phyloP scores from a whole-genome alignment of 2,797 vertebrate species.

The Sylvilagus floridanus region DNA sequence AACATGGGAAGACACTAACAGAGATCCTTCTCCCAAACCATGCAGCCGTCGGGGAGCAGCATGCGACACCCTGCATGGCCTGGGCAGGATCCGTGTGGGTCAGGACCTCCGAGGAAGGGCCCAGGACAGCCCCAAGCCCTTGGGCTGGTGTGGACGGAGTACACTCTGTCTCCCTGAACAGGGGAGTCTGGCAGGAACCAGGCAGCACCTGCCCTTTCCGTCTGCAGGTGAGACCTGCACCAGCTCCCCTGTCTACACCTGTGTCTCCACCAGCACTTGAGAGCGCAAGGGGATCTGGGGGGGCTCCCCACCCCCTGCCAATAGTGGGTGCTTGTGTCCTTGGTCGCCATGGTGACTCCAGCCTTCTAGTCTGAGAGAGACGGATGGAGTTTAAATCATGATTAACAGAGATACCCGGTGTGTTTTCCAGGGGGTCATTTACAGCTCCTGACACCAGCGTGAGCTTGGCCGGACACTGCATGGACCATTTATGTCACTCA shows the following conservation, averaged over 20 bases:
- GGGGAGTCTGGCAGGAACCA: background rate
- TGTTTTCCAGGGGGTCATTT: conserved; percentile 67
- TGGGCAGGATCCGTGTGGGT: background rate
- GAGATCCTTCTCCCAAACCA: background rate
- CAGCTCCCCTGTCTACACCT: background rate
- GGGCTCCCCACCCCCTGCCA: background rate
- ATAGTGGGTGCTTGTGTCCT: background rate
- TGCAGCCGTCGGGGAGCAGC: background rate
- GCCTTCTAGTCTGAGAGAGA: conserved; percentile 66
- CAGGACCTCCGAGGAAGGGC: background rate
- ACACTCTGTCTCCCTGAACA: background rate
- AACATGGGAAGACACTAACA: background rate
- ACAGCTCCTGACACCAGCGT: conserved; percentile 37
- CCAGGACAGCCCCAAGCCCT: background rate
- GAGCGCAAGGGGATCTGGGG: background rate
- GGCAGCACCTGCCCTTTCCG: background rate
- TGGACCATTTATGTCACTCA: conserved; percentile 42
- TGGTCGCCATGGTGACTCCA: conserved; percentile 56
- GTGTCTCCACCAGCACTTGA: accelerated
- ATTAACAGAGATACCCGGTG: conserved; percentile 19
- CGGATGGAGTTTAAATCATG: conserved; percentile 66
- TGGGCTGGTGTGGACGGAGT: background rate
- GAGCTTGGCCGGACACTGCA: conserved; percentile 34
- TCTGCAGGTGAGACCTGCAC: background rate
- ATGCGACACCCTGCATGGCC: background rate